A percentile compares a stretch with the other conserved stretches of the same genome.
phyloP scores from a whole-genome alignment of 2,113 vertebrate species.

The Nyctereutes procyonoides region DNA sequence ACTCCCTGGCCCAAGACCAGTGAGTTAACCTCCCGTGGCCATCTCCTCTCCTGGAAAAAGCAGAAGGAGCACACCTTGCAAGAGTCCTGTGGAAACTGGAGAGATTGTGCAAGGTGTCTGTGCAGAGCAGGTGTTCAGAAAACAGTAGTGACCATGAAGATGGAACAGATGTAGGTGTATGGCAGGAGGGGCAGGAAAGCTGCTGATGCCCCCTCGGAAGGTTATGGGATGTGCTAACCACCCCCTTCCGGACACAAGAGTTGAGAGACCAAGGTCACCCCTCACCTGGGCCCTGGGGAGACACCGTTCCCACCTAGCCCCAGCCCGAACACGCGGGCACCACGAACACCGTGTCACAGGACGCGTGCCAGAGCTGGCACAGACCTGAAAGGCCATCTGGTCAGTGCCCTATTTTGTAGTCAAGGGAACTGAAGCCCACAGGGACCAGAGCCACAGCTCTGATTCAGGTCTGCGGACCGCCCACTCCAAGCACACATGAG shows the following conservation, averaged over 20 bases:
- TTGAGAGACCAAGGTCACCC: not conserved
- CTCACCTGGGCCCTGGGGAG: not conserved
- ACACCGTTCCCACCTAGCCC: not conserved
- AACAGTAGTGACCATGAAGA: not conserved
- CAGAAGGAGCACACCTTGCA: not conserved
- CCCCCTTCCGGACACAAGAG: not conserved
- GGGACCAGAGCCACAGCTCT: not conserved
- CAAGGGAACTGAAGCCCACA: not conserved
- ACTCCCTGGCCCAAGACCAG: not conserved
- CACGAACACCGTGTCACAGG: not conserved
- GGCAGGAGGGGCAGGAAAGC: not conserved
- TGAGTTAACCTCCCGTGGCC: not conserved
- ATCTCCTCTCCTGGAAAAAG: not conserved
- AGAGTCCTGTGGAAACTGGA: not conserved
- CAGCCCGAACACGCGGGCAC: not conserved
- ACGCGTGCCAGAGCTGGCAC: not conserved
- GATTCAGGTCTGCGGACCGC: not conserved
- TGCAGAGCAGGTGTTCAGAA: not conserved
- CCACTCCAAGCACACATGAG: not conserved
- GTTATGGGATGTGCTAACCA: not conserved
- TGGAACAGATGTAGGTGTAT: not conserved
- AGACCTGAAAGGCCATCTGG: not conserved
- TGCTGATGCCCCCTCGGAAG: not conserved
- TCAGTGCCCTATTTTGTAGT: not conserved
- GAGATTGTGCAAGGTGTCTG: not conserved